Conservation (phyloP, 1,140 invertebrate genomes). For the Aphelinus certus region DNA sequence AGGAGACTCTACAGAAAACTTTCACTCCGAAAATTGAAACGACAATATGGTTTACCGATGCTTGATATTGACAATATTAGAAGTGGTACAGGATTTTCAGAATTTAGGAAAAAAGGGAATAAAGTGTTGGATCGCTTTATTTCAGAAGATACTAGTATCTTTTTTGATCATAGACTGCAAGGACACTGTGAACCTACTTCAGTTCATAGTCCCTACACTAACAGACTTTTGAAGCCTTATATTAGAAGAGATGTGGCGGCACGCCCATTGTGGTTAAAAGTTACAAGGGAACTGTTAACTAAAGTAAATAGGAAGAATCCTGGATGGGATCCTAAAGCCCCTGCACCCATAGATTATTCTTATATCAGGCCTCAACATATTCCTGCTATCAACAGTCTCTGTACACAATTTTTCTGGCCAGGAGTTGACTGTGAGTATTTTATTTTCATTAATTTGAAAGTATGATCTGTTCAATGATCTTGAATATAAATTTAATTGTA, state of each 20-base stretch:
- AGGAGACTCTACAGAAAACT: slow-evolving; percentile 70
- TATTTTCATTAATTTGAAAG: slow-evolving; percentile 16
- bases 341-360: slow-evolving; percentile 79
- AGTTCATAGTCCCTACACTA: slow-evolving; percentile 72
- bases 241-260: slow-evolving; percentile 76
- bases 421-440: slow-evolving; percentile 84
- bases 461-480: neutral
- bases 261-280: slow-evolving; percentile 74
- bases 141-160: slow-evolving; percentile 51
- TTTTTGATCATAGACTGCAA: slow-evolving; percentile 64
- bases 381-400: slow-evolving; percentile 84
- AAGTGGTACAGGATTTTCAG: slow-evolving; percentile 39
- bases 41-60: slow-evolving; percentile 67
- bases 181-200: slow-evolving; percentile 65
- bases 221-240: slow-evolving; percentile 79
- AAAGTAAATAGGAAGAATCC: slow-evolving; percentile 69
- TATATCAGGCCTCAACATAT: slow-evolving; percentile 90
- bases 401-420: slow-evolving; percentile 87
- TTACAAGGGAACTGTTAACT: slow-evolving; percentile 76
- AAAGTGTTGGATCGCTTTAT: slow-evolving; percentile 64
- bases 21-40: slow-evolving; percentile 70
- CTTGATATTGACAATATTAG: slow-evolving; percentile 69
- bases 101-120: slow-evolving; percentile 42
- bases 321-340: slow-evolving; percentile 58
- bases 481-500: slow-evolving; percentile 5